These are phyloP conservation scores for Lymantria dispar DNA, from an alignment of 2,888 invertebrate species.

Conservation along the genomic window DNA sequence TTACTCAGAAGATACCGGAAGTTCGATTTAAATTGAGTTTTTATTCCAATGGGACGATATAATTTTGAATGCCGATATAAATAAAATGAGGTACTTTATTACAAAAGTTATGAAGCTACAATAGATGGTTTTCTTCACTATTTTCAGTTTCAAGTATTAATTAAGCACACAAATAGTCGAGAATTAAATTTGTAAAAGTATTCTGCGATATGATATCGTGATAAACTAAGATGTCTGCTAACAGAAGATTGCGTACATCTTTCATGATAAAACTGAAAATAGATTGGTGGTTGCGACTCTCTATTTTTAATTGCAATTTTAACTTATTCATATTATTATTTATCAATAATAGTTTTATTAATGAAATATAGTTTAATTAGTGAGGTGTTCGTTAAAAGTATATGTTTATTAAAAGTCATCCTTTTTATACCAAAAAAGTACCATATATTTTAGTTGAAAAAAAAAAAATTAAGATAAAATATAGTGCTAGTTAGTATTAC, in stretches of 20 bases:
- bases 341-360: too few relatives aligned
- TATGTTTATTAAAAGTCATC: too few relatives aligned
- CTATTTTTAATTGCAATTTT: neutral
- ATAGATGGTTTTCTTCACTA: neutral
- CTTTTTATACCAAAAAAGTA: too few relatives aligned
- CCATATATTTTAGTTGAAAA: too few relatives aligned
- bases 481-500: too few relatives aligned
- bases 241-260: constrained; percentile 7
- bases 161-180: neutral
- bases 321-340: too few relatives aligned
- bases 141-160: neutral
- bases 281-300: neutral
- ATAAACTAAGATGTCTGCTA: constrained; percentile 9
- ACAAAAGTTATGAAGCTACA: neutral
- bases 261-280: constrained; percentile 15
- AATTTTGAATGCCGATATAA: neutral
- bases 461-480: too few relatives aligned
- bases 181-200: constrained; percentile 3
- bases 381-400: too few relatives aligned
- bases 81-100: neutral
- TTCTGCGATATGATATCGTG: constrained; percentile 13
- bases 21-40: neutral
- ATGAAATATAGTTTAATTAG: too few relatives aligned
- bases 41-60: neutral
- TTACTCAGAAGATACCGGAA: neutral